Percentiles rank a stretch among this genome's conserved stretches.
Conservation (phyloP, 2,113 vertebrate species). For the Daubentonia madagascariensis region DNA sequence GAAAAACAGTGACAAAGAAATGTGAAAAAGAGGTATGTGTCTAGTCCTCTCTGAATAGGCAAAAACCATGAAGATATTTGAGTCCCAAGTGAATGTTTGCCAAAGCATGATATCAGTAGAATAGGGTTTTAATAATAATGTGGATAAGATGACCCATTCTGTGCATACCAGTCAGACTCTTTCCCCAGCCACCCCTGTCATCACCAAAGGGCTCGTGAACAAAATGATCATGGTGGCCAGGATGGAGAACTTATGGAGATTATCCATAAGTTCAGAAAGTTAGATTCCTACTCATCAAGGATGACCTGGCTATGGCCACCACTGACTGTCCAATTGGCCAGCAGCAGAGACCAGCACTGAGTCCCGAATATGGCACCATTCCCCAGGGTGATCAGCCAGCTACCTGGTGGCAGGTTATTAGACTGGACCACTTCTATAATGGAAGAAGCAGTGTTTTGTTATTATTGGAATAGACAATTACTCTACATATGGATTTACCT, state of each 20-base stretch:
- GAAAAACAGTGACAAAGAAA: neutral
- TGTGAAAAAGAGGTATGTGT: neutral
- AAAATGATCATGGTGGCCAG: neutral
- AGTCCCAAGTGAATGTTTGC: neutral
- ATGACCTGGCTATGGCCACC: neutral
- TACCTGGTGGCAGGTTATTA: neutral
- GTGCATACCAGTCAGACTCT: neutral
- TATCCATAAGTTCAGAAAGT: neutral
- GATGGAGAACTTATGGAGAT: too few relatives aligned
- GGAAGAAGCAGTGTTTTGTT: neutral
- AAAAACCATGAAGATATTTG: neutral
- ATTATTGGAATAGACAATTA: neutral
- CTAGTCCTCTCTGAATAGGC: neutral
- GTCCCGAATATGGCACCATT: neutral
- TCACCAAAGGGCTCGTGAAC: neutral
- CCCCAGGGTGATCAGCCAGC: neutral
- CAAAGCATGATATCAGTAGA: neutral
- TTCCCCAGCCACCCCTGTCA: neutral
- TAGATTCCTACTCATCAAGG: neutral
- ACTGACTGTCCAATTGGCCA: neutral
- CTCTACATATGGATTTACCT: neutral
- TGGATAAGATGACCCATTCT: neutral
- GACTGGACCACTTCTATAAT: neutral
- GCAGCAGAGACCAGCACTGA: neutral
- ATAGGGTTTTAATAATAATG: neutral